Evolutionary conservation across 1,140 invertebrate species (phyloP).

Genomic region (Zaprionus tsacasi): DNA sequence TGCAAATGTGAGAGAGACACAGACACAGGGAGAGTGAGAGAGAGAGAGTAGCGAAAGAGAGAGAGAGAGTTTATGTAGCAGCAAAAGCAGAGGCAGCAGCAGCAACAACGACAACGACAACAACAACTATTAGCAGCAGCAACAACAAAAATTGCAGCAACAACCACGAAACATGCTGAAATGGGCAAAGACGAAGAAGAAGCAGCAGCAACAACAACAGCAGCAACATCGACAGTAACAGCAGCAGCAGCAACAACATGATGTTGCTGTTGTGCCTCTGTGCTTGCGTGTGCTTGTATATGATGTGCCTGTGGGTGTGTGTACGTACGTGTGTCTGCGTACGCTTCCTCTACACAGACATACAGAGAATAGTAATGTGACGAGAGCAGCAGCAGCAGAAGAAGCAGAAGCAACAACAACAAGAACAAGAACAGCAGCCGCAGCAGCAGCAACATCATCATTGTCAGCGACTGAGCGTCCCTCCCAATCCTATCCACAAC

Average conservation of each 20-base stretch:
- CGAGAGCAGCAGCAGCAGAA: constrained; percentile 53
- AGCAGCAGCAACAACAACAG: constrained; percentile 18
- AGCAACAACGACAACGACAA: constrained; percentile 18
- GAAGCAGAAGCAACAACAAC: constrained; percentile 56
- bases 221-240: background rate
- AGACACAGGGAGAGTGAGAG: constrained; percentile 5
- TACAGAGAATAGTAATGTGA: constrained; percentile 29
- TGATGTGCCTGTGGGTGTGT: constrained; percentile 17
- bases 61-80: constrained; percentile 26
- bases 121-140: constrained; percentile 35
- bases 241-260: constrained; percentile 1
- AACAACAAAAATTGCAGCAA: constrained; percentile 50
- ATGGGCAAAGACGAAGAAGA: constrained; percentile 27
- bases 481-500: constrained; percentile 17
- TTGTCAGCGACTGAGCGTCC: constrained; percentile 72
- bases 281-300: constrained; percentile 10
- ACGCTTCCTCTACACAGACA: constrained; percentile 14
- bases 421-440: constrained; percentile 38
- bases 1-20: background rate
- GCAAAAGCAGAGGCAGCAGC: constrained; percentile 18
- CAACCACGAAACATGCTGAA: constrained; percentile 26
- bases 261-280: constrained; percentile 27
- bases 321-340: constrained; percentile 22
- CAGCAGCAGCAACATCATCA: constrained; percentile 81
- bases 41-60: constrained; percentile 6